Percentiles rank a stretch among this genome's conserved stretches.
phyloP scores from a whole-genome alignment of 2,113 vertebrate genomes.

The Seriola rivoliana region DNA sequence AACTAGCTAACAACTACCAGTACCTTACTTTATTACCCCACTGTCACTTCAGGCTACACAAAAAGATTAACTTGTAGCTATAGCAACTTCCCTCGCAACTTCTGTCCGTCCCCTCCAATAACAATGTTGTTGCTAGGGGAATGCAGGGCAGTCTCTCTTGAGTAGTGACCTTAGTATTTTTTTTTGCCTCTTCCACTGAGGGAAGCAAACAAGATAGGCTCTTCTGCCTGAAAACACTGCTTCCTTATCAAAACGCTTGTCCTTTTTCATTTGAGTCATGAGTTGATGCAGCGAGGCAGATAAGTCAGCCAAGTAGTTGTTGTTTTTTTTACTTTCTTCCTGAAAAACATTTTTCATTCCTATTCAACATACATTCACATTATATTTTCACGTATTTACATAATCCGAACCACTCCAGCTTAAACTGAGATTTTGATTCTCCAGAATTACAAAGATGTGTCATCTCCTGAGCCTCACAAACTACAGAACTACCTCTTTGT shows the following conservation, averaged over 20 bases:
- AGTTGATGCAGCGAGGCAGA: slow-evolving; percentile 7
- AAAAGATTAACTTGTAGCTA: slow-evolving; percentile 59
- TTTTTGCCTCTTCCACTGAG: background rate
- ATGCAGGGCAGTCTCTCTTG: slow-evolving; percentile 33
- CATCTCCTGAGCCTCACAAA: slow-evolving; percentile 12
- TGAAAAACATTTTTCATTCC: slow-evolving; percentile 14
- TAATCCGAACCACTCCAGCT: slow-evolving; percentile 32
- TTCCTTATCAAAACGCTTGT: slow-evolving; percentile 47
- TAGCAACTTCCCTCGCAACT: slow-evolving; percentile 52
- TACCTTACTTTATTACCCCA: slow-evolving; percentile 10
- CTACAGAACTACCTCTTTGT: slow-evolving; percentile 13
- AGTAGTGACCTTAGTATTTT: slow-evolving; percentile 17
- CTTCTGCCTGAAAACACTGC: slow-evolving; percentile 28
- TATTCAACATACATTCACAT: slow-evolving; percentile 24
- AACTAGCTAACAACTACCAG: background rate
- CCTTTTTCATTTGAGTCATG: slow-evolving; percentile 43
- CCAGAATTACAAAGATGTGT: background rate
- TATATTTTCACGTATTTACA: slow-evolving; percentile 23
- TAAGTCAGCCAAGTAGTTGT: background rate
- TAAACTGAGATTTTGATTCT: slow-evolving; percentile 2
- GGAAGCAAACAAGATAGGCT: slow-evolving; percentile 30
- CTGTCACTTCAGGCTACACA: slow-evolving; percentile 23
- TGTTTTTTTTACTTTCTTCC: background rate
- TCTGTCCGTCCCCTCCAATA: slow-evolving; percentile 45
- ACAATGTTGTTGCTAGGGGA: slow-evolving; percentile 60